Base-by-base conservation (phyloP, 2,113 vertebrate species). In the Apodemus speciosus region DNA sequence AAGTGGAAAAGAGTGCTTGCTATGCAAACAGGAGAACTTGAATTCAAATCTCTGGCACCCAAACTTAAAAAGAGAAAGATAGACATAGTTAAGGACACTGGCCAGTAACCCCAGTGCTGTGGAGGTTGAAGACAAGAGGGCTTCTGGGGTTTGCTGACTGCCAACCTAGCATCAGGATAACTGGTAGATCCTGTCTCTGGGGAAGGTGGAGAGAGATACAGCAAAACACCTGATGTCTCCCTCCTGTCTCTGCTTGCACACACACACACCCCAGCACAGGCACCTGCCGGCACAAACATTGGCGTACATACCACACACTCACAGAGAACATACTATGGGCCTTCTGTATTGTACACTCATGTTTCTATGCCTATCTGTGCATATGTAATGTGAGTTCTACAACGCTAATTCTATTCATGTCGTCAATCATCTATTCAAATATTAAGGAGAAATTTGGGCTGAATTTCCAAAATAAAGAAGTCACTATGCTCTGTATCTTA, bases 371-470 rank as follows among this genome's bases (percentile, higher is more conserved):
- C 30, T 71, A 18, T 77, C 23, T n/a, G 9, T 91, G 40, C 6
- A 79, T 49, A 35, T 32, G 49, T 27, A 88, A 72, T 92, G 5
- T 66, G 20, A 73, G 73, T 89, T 91, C n/a, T 81, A 27, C 51
- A 58, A 62, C 53, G 53, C 62, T 91, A 64, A 75, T 92, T 60
- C n/a, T 81, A 30, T 81, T 60, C 56, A 58, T 76, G 43, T 69
- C 51, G 51, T 75, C 64, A 76, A 69, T 80, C 32, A 83, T 85
- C 7, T 94, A 69, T 79, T 62, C 69, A 91, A 92, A 85, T 76
- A 73, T 64, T 95, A 88, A 88, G 27, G 35, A 92, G 40, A 88
- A 81, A 90, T 56, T 85, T 89, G 35, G 40, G 79, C 56, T 85
- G 64, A 43, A 64, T 58, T 93, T 95, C 14, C 4, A 27, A 94